Conservation (phyloP, 1,140 invertebrate species). For the Orchestia grillus region DNA sequence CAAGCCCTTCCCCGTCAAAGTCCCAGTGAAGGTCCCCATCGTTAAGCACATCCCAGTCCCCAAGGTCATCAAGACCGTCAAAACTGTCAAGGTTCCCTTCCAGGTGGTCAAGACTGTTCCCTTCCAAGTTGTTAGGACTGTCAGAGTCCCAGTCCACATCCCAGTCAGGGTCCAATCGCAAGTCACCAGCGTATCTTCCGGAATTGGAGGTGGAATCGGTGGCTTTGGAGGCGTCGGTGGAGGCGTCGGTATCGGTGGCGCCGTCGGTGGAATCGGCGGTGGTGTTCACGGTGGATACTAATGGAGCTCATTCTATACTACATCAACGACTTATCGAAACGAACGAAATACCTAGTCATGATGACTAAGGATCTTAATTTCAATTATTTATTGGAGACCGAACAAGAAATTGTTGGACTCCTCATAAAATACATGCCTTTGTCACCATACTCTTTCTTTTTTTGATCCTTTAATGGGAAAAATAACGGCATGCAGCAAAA, state of each 20-base stretch:
- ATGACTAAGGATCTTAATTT: constrained; percentile 21
- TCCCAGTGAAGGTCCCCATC: constrained; percentile 44
- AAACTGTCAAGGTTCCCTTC: constrained; percentile 52
- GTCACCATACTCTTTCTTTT: not conserved
- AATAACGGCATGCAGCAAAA: not conserved
- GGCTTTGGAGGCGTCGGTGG: not conserved
- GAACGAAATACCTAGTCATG: constrained; percentile 21
- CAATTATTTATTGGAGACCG: not conserved
- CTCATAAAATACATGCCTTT: constrained; percentile 22
- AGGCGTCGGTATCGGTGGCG: not conserved
- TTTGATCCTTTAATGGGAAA: not conserved
- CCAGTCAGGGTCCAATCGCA: not conserved
- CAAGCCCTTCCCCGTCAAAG: constrained; percentile 25
- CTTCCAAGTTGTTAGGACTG: not conserved
- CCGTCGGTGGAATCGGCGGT: not conserved
- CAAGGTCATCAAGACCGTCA: constrained; percentile 37
- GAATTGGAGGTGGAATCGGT: not conserved
- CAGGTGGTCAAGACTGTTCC: constrained; percentile 49
- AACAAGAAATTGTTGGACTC: not conserved
- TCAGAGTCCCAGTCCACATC: constrained; percentile 10
- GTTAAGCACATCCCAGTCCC: constrained; percentile 44
- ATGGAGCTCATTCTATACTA: not conserved
- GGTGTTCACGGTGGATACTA: not conserved
- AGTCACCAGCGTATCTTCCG: not conserved
- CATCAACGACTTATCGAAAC: not conserved